Conservation (phyloP, 2,113 vertebrate species). For the Rhea americana region DNA sequence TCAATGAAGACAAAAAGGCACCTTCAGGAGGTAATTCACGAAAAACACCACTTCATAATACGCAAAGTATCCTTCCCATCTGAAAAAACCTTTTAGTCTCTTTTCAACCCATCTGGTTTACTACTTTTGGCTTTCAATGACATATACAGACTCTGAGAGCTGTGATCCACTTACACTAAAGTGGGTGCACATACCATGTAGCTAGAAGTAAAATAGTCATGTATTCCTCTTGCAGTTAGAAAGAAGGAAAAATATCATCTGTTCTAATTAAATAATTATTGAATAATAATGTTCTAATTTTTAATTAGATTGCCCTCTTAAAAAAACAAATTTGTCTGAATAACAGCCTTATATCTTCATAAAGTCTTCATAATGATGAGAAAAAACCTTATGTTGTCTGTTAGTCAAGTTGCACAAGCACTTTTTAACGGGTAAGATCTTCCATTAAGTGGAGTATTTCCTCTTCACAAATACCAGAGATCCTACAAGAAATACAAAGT, state of each 20-base stretch:
- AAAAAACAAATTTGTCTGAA: constrained; percentile 28
- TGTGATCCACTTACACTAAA: neutral
- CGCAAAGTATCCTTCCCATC: neutral
- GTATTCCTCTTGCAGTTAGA: neutral
- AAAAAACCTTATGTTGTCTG: neutral
- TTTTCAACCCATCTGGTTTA: neutral
- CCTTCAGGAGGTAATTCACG: neutral
- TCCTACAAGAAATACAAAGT: neutral
- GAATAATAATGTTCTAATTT: constrained; percentile 47
- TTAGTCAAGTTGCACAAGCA: neutral
- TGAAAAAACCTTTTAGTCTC: neutral
- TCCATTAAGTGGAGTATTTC: neutral
- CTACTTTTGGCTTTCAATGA: accelerated
- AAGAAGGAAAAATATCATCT: constrained; percentile 9
- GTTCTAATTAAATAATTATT: constrained; percentile 21
- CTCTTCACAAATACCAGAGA: neutral
- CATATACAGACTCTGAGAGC: accelerated
- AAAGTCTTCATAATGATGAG: neutral
- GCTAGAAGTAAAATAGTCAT: neutral
- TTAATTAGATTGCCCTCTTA: constrained; percentile 29
- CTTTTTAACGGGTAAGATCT: neutral
- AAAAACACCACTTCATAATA: neutral
- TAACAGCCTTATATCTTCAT: neutral
- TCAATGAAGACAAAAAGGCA: neutral
- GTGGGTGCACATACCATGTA: accelerated